Evolutionary conservation across 2,888 invertebrate genomes (phyloP).

Genomic region (Baronia brevicornis): DNA sequence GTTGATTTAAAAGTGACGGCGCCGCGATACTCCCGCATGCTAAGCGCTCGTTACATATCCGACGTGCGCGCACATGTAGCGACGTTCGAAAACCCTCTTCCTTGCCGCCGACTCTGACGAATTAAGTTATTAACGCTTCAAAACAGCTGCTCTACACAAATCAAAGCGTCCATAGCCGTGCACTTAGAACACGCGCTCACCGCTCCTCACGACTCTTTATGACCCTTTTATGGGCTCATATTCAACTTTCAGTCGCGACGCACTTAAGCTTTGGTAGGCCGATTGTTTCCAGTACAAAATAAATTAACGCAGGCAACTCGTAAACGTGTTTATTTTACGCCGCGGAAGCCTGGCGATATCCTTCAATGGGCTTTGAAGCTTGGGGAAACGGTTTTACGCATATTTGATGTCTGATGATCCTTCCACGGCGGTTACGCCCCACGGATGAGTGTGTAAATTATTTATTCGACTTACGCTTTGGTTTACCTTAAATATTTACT

Average conservation of each 20-base stretch:
- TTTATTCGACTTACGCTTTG: too few species aligned
- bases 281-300: constrained; percentile 66
- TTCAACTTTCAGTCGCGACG: constrained; percentile 56
- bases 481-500: too few species aligned
- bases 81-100: constrained; percentile 60
- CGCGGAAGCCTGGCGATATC: constrained; percentile 39
- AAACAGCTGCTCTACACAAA: constrained; percentile 71
- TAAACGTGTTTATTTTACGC: constrained; percentile 54
- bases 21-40: constrained; percentile 45
- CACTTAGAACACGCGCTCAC: constrained; percentile 49
- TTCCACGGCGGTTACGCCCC: too few species aligned
- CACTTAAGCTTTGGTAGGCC: constrained; percentile 30
- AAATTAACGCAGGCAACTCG: constrained; percentile 57
- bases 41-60: constrained; percentile 40
- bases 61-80: constrained; percentile 47
- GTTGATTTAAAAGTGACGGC: constrained; percentile 14
- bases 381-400: constrained; percentile 35
- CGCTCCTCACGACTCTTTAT: constrained; percentile 57
- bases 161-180: constrained; percentile 60
- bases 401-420: constrained; percentile 49
- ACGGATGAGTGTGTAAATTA: too few species aligned
- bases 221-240: constrained; percentile 66
- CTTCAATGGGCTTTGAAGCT: constrained; percentile 61
- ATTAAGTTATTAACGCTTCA: constrained; percentile 72
- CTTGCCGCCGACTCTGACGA: constrained; percentile 66